Percentiles rank a stretch among this genome's conserved stretches.
Conservation (phyloP, 1,140 invertebrate species). For the Apis florea region DNA sequence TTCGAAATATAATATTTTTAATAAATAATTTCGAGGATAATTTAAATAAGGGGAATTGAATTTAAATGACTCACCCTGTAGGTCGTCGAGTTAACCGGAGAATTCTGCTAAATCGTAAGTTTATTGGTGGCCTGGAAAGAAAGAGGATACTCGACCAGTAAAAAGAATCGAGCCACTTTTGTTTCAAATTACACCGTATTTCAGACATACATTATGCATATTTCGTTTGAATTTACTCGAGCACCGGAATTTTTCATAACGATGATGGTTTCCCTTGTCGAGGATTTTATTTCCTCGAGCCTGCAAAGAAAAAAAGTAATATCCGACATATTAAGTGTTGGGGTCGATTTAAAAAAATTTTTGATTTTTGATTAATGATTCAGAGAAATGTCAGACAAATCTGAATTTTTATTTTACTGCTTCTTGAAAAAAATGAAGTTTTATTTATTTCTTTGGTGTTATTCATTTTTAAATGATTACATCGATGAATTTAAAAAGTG, state of each 20-base stretch:
- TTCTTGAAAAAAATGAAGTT: too few relatives aligned
- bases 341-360: neutral
- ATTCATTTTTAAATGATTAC: too few relatives aligned
- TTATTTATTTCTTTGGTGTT: too few relatives aligned
- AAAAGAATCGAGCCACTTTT: slow-evolving; percentile 11
- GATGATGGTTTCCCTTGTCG: neutral
- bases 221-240: neutral
- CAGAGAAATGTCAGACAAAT: too few relatives aligned
- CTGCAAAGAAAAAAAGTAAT: neutral
- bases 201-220: neutral
- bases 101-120: neutral
- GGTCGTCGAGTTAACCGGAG: neutral
- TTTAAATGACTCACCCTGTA: too few relatives aligned
- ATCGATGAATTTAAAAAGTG: too few relatives aligned
- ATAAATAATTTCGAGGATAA: too few relatives aligned
- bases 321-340: neutral
- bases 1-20: too few relatives aligned
- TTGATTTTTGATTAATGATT: too few relatives aligned
- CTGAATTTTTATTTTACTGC: too few relatives aligned
- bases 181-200: neutral
- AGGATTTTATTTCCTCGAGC: neutral
- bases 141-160: neutral
- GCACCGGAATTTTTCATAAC: too few relatives aligned
- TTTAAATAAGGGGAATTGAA: too few relatives aligned
- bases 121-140: neutral